These are phyloP conservation scores for Eupithecia inturbata DNA, from an alignment of 2,888 invertebrate genomes.

Conservation along the genomic window DNA sequence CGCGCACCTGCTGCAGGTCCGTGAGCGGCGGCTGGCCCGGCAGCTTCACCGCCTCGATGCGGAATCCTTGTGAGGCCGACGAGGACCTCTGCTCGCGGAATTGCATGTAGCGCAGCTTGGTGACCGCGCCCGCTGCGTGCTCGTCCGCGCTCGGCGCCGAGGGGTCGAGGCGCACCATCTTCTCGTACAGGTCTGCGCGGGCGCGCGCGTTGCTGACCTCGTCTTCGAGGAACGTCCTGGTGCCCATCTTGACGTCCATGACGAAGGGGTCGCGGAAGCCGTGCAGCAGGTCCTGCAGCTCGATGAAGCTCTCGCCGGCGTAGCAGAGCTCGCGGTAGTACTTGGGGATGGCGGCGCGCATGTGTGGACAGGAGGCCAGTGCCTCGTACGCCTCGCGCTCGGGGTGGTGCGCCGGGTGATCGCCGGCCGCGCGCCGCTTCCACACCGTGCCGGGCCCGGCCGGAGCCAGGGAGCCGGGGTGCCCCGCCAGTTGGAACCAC, in stretches of 20 bases:
- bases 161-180: constrained; percentile 97
- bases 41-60: constrained; percentile 97
- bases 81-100: constrained; percentile 97
- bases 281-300: constrained; percentile 96
- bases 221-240: constrained; percentile 96
- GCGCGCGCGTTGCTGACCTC: constrained; percentile 95
- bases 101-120: constrained; percentile 98
- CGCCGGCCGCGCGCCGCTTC: constrained; percentile 91
- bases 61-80: constrained; percentile 95
- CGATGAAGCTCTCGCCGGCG: constrained; percentile 93
- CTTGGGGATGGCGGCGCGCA: constrained; percentile 90
- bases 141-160: constrained; percentile 94
- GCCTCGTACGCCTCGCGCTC: constrained; percentile 92
- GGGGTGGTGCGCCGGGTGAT: constrained; percentile 88
- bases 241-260: constrained; percentile 99
- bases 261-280: constrained; percentile 96
- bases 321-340: constrained; percentile 93
- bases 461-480: constrained; percentile 95
- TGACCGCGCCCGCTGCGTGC: constrained; percentile 91
- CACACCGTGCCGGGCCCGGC: constrained; percentile 97
- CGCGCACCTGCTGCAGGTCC: constrained; percentile 94
- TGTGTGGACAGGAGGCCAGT: constrained; percentile 88
- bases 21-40: constrained; percentile 92
- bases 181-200: constrained; percentile 95
- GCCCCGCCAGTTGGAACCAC: constrained; percentile 97